phyloP scores from a whole-genome alignment of 2,113 vertebrate genomes.

The Microcebus jonahi region DNA sequence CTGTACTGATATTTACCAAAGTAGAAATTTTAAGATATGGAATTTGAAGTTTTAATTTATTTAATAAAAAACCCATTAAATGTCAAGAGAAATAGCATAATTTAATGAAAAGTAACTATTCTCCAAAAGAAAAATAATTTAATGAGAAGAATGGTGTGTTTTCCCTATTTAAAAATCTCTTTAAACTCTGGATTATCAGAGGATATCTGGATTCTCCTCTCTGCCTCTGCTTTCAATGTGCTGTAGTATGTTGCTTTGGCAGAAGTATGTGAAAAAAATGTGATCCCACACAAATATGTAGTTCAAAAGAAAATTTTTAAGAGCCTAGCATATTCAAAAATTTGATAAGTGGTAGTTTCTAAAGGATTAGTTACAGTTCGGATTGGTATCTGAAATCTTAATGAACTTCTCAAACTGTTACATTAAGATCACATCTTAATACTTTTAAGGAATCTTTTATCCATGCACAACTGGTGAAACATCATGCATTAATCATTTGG shows the following conservation, averaged over 20 bases:
- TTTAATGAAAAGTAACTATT: neutral
- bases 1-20: neutral
- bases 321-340: neutral
- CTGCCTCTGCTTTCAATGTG: neutral
- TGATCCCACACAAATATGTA: neutral
- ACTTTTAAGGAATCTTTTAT: neutral
- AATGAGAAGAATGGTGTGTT: neutral
- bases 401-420: neutral
- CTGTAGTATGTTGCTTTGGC: neutral
- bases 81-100: neutral
- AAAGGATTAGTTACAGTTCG: neutral
- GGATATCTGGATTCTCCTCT: neutral
- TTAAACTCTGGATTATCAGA: constrained; percentile 1
- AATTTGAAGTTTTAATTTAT: neutral
- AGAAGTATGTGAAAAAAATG: neutral
- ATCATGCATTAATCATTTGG: neutral
- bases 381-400: neutral
- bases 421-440: neutral
- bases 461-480: neutral
- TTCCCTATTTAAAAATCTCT: neutral
- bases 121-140: neutral
- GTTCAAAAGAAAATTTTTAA: neutral
- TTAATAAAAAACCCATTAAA: neutral
- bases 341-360: neutral
- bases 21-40: neutral